Evolutionary conservation across 2,888 invertebrate species (phyloP).

Genomic region (Zhuqinia jingwanae): DNA sequence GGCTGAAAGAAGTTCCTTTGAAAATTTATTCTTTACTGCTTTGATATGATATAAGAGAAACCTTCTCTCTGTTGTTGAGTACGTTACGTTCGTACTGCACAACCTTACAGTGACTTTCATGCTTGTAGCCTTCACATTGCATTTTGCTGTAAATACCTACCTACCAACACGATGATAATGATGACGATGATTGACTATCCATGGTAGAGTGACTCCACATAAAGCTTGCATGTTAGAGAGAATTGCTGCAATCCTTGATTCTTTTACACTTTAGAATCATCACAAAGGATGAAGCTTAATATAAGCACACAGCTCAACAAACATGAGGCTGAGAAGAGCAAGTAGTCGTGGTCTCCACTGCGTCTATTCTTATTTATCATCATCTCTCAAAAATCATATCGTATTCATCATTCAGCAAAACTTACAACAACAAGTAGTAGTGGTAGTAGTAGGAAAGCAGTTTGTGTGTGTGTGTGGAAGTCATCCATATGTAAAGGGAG

Average conservation of each 20-base stretch:
- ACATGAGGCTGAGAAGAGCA: neutral
- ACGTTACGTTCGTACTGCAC: constrained; percentile 10
- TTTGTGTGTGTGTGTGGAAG: neutral
- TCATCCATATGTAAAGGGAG: constrained; percentile 27
- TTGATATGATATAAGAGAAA: constrained; percentile 3
- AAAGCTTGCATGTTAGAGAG: neutral
- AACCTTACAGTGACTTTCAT: constrained; percentile 63
- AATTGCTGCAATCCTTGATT: constrained; percentile 37
- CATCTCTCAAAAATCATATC: constrained; percentile 25
- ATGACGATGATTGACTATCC: constrained; percentile 24
- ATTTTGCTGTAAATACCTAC: constrained; percentile 45
- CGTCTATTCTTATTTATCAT: constrained; percentile 2
- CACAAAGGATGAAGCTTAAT: neutral
- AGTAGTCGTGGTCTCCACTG: neutral
- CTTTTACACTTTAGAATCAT: constrained; percentile 36
- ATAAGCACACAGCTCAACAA: neutral
- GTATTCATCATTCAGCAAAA: constrained; percentile 11
- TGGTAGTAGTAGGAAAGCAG: neutral
- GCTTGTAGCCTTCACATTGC: constrained; percentile 71
- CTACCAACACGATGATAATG: neutral
- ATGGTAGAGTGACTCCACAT: constrained; percentile 26
- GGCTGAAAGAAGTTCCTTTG: constrained; percentile 50
- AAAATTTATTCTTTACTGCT: constrained; percentile 34
- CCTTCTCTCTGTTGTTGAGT: constrained; percentile 30
- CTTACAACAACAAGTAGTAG: too few relatives aligned